Percentiles rank a stretch among this genome's conserved stretches.
Conservation (phyloP, 1,140 invertebrate species). For the Penaeus japonicus region DNA sequence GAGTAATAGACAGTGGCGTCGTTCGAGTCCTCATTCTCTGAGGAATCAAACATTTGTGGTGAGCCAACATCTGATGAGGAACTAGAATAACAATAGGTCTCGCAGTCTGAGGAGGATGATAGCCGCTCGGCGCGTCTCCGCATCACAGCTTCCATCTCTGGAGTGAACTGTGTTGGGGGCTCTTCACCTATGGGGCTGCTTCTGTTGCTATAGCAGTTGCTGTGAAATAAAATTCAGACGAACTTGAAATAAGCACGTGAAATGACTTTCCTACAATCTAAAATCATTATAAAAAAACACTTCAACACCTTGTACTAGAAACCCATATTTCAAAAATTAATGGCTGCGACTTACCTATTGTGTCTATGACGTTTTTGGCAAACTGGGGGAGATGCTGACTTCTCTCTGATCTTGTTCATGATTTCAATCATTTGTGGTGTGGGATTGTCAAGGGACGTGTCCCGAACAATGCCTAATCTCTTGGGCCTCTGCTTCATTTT, state of each 20-base stretch:
- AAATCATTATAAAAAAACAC: too few species aligned
- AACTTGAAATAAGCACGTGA: too few species aligned
- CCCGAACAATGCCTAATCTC: constrained; percentile 48
- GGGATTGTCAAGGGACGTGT: constrained; percentile 59
- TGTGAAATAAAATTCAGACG: not conserved
- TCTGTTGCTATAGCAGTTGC: constrained; percentile 40
- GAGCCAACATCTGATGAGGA: constrained; percentile 29
- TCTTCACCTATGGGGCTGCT: constrained; percentile 48
- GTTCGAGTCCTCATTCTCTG: constrained; percentile 45
- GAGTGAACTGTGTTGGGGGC: constrained; percentile 46
- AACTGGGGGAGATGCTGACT: constrained; percentile 54
- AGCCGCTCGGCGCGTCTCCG: constrained; percentile 43
- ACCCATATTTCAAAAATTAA: too few species aligned
- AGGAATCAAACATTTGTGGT: constrained; percentile 43
- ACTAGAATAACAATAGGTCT: constrained; percentile 11
- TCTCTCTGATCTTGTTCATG: constrained; percentile 59
- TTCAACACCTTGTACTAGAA: too few species aligned
- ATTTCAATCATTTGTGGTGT: constrained; percentile 60
- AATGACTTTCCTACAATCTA: too few species aligned
- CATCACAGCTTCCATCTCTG: constrained; percentile 56
- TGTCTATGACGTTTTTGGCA: constrained; percentile 57
- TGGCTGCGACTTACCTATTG: constrained; percentile 30
- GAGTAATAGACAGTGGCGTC: constrained; percentile 49
- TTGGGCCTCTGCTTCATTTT: constrained; percentile 54
- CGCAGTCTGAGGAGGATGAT: constrained; percentile 29